Conservation (phyloP, 2,888 invertebrate genomes). For the Heliconius charithonia region DNA sequence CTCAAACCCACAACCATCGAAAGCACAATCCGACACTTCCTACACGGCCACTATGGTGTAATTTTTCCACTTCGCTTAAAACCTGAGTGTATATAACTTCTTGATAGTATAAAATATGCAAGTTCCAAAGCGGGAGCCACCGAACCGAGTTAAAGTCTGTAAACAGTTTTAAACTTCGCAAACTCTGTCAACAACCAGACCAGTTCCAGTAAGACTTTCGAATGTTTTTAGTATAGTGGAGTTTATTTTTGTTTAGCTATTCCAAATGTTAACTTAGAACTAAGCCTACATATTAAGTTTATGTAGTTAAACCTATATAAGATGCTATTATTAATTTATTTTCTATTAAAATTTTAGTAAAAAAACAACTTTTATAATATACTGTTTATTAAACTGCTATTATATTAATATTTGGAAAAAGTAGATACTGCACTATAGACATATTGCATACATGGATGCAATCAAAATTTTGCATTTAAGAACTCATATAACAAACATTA, state of each 20-base stretch:
- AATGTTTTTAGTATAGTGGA: constrained; percentile 7
- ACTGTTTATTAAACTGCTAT: too few species aligned
- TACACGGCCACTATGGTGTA: background rate
- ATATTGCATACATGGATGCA: too few species aligned
- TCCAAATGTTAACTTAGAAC: background rate
- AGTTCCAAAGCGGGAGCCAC: background rate
- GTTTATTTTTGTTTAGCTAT: constrained; percentile 15
- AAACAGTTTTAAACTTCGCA: constrained; percentile 23
- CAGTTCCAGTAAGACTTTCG: background rate
- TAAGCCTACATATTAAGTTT: background rate
- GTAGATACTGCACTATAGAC: too few species aligned
- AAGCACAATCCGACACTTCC: background rate
- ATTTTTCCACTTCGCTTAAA: background rate
- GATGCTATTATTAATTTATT: too few species aligned
- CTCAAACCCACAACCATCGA: too few species aligned
- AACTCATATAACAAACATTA: too few species aligned
- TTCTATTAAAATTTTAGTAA: too few species aligned
- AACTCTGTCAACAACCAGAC: constrained; percentile 11
- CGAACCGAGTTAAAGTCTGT: constrained; percentile 20
- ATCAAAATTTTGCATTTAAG: too few species aligned
- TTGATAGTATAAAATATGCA: constrained; percentile 16
- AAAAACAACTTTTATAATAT: too few species aligned
- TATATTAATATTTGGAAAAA: too few species aligned
- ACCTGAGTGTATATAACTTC: constrained; percentile 7
- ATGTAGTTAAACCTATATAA: background rate